Base-by-base conservation (phyloP, 2,797 vertebrate genomes). In the Petrocephalus schoutedeni region DNA sequence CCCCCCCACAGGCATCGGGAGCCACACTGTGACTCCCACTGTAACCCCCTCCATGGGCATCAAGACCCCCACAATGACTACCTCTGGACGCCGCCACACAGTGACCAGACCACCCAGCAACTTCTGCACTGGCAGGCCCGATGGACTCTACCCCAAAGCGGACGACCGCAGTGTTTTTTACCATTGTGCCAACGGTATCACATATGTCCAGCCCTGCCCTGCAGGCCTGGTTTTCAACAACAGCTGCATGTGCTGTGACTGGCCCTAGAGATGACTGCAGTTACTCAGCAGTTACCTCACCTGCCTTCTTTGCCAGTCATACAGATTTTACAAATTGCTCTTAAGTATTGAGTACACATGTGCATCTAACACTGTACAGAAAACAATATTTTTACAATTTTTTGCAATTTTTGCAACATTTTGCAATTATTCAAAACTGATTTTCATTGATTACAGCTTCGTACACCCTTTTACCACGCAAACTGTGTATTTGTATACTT, bases 61-160 rank as follows among this genome's bases (percentile, higher is more conserved):
- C 54, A 57, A 8, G 54, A 14, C 9, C 32, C 0, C 16, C 16
- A 53, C 45, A 21, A 51, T n/a, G 7, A 49, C 45, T 9, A 51
- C 49, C 49, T 6, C 19, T 53, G n/a, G 12, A 83, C 0, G 7
- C 41, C 21, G 2, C 1, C 16, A 6, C 49, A 1, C 89, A 19
- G 82, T 87, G 0, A 61, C 82, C 82, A 77, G 61, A 28, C 91
- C 77, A 49, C 67, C 86, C 36, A 28, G 88, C 53, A 90, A 90
- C 80, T 93, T 91, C 83, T 93, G 92, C 83, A 89, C 87, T 5
- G 91, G 92, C 36, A 93, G 91, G 91, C 91, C 92, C 3, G 92
- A 93, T 3, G 93, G 93, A 19, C 49, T 93, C 19, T 93, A 94
- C 36, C 0, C 90, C 71, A 7, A 93, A 88, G 88, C 87, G 1